A percentile compares a stretch with the other conserved stretches of the same genome.
Evolutionary conservation across 1,140 invertebrate species (phyloP).

Genomic region (Anastrepha obliqua): DNA sequence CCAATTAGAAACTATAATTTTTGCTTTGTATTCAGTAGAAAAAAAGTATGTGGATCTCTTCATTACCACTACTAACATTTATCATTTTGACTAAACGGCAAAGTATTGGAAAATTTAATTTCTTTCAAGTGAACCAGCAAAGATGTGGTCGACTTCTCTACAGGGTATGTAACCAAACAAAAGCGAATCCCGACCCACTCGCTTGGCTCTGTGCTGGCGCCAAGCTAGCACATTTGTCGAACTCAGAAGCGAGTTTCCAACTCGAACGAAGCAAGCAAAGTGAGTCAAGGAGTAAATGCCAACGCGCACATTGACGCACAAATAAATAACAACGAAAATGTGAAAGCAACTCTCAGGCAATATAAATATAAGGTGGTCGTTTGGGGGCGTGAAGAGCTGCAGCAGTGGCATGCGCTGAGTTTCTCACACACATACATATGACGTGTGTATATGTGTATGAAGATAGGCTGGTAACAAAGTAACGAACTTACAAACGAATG

Average conservation of each 20-base stretch:
- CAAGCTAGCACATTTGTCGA: not conserved
- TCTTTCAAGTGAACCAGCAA: no score
- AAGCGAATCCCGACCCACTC: not conserved
- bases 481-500: no score
- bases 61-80: no score
- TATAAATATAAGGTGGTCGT: not conserved
- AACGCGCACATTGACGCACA: not conserved
- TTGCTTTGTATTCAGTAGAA: no score
- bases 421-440: not conserved
- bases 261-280: conserved; percentile 28
- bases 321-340: not conserved
- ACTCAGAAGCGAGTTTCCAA: not conserved
- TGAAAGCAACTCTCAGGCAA: conserved; percentile 41
- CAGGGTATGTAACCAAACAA: not conserved
- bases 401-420: not conserved
- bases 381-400: not conserved
- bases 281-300: conserved; percentile 26
- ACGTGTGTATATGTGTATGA: not conserved
- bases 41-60: no score
- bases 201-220: not conserved
- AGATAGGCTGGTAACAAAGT: not conserved
- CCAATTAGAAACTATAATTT: no score
- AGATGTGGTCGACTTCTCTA: not conserved
- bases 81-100: no score
- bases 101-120: no score